Conservation (phyloP, 2,888 invertebrate genomes). For the Drosophila histrio region DNA sequence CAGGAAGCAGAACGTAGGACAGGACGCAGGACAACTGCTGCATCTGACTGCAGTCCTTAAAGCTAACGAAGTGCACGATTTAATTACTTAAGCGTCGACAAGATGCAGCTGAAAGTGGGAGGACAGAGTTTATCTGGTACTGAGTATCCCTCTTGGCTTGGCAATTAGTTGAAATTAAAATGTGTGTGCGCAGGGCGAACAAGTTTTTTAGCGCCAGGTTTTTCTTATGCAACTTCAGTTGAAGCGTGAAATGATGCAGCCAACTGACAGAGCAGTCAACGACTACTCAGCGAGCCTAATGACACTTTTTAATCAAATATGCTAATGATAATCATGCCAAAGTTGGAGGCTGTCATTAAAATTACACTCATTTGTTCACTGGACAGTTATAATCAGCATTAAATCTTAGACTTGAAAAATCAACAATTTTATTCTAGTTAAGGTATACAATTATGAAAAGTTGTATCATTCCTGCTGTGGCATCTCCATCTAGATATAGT, state of each 20-base stretch:
- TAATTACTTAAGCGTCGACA: constrained; percentile 73
- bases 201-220: constrained; percentile 58
- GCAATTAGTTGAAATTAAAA: constrained; percentile 80
- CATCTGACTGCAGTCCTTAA: constrained; percentile 38
- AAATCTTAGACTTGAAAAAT: neutral
- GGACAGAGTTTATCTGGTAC: neutral
- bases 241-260: constrained; percentile 66
- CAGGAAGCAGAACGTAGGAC: neutral
- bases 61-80: constrained; percentile 72
- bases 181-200: constrained; percentile 56
- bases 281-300: constrained; percentile 53
- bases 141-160: constrained; percentile 26
- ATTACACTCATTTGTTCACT: constrained; percentile 38
- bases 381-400: constrained; percentile 15
- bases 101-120: constrained; percentile 10
- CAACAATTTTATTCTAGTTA: neutral
- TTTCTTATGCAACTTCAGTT: constrained; percentile 67
- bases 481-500: too few species aligned
- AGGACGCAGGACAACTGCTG: constrained; percentile 2
- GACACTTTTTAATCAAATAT: constrained; percentile 81
- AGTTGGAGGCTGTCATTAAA: constrained; percentile 55
- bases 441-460: neutral
- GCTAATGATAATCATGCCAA: constrained; percentile 72
- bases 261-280: constrained; percentile 19
- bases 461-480: too few species aligned